phyloP scores from a whole-genome alignment of 1,140 invertebrate genomes.

The Tachypleus tridentatus region DNA sequence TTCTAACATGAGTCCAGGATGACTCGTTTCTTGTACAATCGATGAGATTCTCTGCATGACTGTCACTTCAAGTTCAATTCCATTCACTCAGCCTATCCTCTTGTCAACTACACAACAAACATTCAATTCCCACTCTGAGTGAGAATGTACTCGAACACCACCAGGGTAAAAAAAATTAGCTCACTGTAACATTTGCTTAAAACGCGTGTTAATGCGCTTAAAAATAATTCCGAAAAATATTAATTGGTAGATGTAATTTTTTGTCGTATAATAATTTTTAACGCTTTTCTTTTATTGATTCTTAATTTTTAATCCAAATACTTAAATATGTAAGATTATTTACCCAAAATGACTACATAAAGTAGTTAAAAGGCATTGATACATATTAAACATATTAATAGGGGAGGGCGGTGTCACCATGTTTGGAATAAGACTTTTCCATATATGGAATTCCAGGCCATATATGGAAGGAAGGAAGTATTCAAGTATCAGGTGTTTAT shows the following conservation, averaged over 20 bases:
- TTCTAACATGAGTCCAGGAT: neutral
- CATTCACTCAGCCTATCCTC: too few relatives aligned
- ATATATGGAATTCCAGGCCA: constrained; percentile 33
- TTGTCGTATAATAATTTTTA: neutral
- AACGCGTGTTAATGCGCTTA: too few relatives aligned
- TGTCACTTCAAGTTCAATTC: too few relatives aligned
- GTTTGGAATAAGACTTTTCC: constrained; percentile 30
- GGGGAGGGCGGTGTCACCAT: constrained; percentile 20
- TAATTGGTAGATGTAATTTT: constrained; percentile 3
- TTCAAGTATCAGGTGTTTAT: too few relatives aligned
- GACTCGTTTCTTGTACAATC: neutral
- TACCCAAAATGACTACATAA: constrained; percentile 7
- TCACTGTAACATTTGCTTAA: too few relatives aligned
- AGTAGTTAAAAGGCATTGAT: neutral
- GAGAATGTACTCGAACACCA: too few relatives aligned
- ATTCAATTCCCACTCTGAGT: too few relatives aligned
- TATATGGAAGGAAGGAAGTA: constrained; percentile 27
- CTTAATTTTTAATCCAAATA: neutral
- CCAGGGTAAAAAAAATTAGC: too few relatives aligned
- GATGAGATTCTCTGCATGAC: too few relatives aligned
- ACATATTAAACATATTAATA: too few relatives aligned
- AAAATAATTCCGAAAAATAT: constrained; percentile 1
- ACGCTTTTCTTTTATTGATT: neutral
- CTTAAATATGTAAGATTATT: neutral
- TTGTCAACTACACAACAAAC: too few relatives aligned